phyloP scores from a whole-genome alignment of 1,140 invertebrate genomes.

The Glomeris maerens region DNA sequence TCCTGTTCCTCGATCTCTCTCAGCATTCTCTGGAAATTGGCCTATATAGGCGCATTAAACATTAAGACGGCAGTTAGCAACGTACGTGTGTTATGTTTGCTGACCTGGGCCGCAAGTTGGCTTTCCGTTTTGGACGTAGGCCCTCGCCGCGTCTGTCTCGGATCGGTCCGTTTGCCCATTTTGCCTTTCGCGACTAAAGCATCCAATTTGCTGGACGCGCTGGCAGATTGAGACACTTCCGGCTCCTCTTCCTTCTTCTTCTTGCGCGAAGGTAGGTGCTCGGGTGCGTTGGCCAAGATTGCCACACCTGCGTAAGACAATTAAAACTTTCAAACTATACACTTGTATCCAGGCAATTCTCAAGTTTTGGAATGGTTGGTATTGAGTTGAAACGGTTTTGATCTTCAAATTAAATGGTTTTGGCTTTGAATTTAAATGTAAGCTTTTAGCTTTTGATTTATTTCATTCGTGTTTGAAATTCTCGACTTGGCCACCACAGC shows the following conservation, averaged over 20 bases:
- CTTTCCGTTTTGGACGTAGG: conserved; percentile 5
- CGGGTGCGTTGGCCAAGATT: conserved; percentile 71
- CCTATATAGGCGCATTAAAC: conserved; percentile 20
- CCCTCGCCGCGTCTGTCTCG: conserved; percentile 7
- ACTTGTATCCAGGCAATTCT: conserved; percentile 1
- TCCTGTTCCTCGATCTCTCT: conserved; percentile 88
- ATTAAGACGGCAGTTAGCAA: neutral
- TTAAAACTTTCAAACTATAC: conserved; percentile 2
- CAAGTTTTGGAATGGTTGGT: too few species aligned
- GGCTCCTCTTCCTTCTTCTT: conserved; percentile 25
- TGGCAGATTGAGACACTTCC: conserved; percentile 9
- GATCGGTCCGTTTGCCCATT: conserved; percentile 16
- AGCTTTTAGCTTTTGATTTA: too few species aligned
- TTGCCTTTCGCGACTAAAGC: conserved; percentile 18
- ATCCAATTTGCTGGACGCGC: conserved; percentile 15
- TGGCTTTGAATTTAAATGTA: conserved; percentile 5
- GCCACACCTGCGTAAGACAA: conserved; percentile 50
- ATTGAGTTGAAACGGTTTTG: too few species aligned
- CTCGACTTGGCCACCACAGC: conserved; percentile 6
- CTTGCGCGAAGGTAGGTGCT: conserved; percentile 36
- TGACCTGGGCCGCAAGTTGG: conserved; percentile 15
- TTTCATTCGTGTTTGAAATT: too few species aligned
- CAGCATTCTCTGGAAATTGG: conserved; percentile 57
- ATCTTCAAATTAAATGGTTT: conserved; percentile 8
- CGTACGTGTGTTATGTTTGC: neutral